Percentiles rank a stretch among this genome's conserved stretches.
Evolutionary conservation across 2,113 vertebrate genomes (phyloP).

Genomic region (Psophia crepitans): DNA sequence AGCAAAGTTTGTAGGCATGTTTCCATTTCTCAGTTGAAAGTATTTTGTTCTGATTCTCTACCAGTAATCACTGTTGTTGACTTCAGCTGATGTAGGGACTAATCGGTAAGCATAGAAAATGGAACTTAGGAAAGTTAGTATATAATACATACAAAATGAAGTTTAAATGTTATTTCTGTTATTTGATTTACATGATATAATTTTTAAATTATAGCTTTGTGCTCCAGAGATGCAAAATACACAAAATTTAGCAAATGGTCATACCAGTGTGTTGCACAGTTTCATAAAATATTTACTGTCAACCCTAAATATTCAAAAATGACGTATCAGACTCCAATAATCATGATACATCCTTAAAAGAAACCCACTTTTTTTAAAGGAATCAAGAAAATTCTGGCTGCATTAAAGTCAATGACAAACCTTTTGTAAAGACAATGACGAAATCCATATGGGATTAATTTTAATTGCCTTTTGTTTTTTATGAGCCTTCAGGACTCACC

Average conservation of each 20-base stretch:
- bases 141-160: neutral
- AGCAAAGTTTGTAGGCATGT: neutral
- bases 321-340: neutral
- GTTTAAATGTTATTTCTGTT: neutral
- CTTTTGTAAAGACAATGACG: neutral
- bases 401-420: constrained; percentile 1
- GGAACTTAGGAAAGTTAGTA: neutral
- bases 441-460: neutral
- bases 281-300: neutral
- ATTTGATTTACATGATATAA: neutral
- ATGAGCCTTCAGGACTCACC: constrained; percentile 28
- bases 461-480: constrained; percentile 52
- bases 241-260: neutral
- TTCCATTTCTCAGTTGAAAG: neutral
- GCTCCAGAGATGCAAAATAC: neutral
- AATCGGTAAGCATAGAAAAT: neutral
- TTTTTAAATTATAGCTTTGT: neutral
- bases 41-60: neutral
- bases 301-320: neutral
- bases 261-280: neutral
- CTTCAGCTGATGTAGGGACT: neutral
- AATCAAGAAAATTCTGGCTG: neutral
- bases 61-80: neutral
- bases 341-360: neutral
- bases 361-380: neutral